phyloP scores from a whole-genome alignment of 2,797 vertebrate genomes.

The Podarcis siculus region DNA sequence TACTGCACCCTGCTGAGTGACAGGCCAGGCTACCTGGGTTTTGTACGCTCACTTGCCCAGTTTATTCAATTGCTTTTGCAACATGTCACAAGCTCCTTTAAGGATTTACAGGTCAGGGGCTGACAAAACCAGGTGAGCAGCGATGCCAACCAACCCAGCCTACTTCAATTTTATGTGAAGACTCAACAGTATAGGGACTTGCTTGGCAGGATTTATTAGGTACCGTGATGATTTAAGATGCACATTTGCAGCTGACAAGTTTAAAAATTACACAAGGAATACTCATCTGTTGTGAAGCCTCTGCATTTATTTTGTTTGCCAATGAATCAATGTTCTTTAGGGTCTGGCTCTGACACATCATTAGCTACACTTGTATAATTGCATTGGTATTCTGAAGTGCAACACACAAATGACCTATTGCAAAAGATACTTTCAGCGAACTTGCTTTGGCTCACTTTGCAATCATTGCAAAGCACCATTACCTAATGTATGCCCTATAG shows the following conservation, averaged over 20 bases:
- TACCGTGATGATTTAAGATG: slow-evolving; percentile 26
- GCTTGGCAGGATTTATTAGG: slow-evolving; percentile 38
- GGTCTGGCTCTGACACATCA: slow-evolving; percentile 1
- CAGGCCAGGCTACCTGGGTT: not conserved
- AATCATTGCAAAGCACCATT: slow-evolving; percentile 39
- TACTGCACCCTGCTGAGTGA: not conserved
- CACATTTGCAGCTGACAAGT: slow-evolving; percentile 9
- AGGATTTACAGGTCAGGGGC: not conserved
- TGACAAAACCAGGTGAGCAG: not conserved
- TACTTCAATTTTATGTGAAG: slow-evolving; percentile 20
- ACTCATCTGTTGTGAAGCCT: not conserved
- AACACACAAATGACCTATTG: not conserved
- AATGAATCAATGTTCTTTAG: slow-evolving; percentile 4
- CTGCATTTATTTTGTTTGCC: slow-evolving; percentile 11
- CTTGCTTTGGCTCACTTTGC: slow-evolving; percentile 31
- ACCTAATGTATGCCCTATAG: slow-evolving; percentile 22
- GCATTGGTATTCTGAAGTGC: not conserved
- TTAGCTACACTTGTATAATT: slow-evolving; percentile 13
- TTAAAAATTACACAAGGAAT: slow-evolving; percentile 8
- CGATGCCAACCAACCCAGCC: not conserved
- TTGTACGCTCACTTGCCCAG: not conserved
- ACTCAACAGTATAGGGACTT: slow-evolving; percentile 22
- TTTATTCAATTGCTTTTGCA: not conserved
- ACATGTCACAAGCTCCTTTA: not conserved
- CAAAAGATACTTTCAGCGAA: slow-evolving; percentile 31